Base-by-base conservation (phyloP, 2,888 invertebrate species). In the Loripinus fragilis region DNA sequence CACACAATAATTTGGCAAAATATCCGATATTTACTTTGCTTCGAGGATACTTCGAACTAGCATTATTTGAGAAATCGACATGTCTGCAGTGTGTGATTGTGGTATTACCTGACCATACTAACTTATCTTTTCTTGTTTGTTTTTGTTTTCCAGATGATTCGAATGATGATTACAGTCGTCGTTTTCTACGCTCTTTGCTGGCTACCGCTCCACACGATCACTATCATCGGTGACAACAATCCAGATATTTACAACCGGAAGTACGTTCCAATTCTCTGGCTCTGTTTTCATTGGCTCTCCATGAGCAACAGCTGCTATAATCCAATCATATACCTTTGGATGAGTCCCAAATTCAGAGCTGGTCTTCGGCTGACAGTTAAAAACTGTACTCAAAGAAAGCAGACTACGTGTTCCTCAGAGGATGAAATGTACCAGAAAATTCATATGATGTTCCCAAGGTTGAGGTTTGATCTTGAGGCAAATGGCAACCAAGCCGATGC, bases 291-390 rank as follows among this genome's bases (percentile, higher is more conserved):
- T 55, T 89, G 89, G 89, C 71, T 89, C 10, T 85, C 88, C 3
- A 88, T 88, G 87, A 87, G 87, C 64, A 88, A 88, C 80, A 86
- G 86, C 48, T 88, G 87, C 60, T 87, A 86, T 41, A 88, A 88
- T 52, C 88, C 88, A 7, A 77, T 88, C 10, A 88, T 88, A 15
- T 88, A 88, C 55, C 76, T 87, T 28, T 87, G 86, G 85, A 86
- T 88, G 85, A 88, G 87, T 64, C 87, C 88, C 17, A 89, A 89
- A 70, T 89, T 88, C 70, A 71, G 88, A 50, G 71, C 86, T 12
- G 88, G 88, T 10, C 78, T 89, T 0, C 72, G 81, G 25, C 71
- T 86, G 38, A 82, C 87, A 0, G 65, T 88, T 23, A 79, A 83
- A 28, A 84, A 82, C 35, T 87, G 87, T 64, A 74, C 76, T 23